Conservation (phyloP, 1,140 invertebrate species). For the Zaprionus ornatus region DNA sequence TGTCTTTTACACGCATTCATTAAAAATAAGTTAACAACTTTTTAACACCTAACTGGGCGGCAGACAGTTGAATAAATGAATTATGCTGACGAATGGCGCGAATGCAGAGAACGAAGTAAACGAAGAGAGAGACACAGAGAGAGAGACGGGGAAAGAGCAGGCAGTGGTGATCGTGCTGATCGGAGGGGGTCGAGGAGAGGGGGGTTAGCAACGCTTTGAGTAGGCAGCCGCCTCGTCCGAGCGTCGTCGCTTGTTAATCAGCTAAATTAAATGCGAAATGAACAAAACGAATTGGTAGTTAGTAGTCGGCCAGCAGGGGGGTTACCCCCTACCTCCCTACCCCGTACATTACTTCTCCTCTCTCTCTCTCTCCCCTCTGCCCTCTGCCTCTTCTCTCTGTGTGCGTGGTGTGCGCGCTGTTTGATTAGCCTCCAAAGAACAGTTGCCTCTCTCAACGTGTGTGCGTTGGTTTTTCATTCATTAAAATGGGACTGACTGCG, state of each 20-base stretch:
- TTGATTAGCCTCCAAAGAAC: slow-evolving; percentile 64
- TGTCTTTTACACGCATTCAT: slow-evolving; percentile 79
- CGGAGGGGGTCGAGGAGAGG: neutral
- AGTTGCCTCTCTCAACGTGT: neutral
- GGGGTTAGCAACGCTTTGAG: neutral
- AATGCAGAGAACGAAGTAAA: slow-evolving; percentile 4
- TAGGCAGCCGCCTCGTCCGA: slow-evolving; percentile 18
- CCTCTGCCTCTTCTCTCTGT: neutral
- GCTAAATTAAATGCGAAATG: slow-evolving; percentile 82
- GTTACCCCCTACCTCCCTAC: too few relatives aligned
- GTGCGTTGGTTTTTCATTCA: slow-evolving; percentile 68
- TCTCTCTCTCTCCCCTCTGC: too few relatives aligned
- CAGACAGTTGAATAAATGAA: slow-evolving; percentile 82
- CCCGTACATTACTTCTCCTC: neutral
- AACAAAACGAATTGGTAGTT: slow-evolving; percentile 77
- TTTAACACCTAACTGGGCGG: slow-evolving; percentile 83
- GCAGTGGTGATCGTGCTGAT: neutral
- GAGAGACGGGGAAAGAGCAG: neutral
- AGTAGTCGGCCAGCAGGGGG: slow-evolving; percentile 33
- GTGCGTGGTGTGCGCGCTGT: slow-evolving; percentile 67
- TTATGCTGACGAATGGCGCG: slow-evolving; percentile 77
- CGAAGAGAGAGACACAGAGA: neutral
- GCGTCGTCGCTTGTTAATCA: slow-evolving; percentile 68
- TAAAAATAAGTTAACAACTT: slow-evolving; percentile 84
- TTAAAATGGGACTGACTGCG: slow-evolving; percentile 47